Evolutionary conservation across 2,113 vertebrate species (phyloP).

Genomic region (Ramphastos sulfuratus): DNA sequence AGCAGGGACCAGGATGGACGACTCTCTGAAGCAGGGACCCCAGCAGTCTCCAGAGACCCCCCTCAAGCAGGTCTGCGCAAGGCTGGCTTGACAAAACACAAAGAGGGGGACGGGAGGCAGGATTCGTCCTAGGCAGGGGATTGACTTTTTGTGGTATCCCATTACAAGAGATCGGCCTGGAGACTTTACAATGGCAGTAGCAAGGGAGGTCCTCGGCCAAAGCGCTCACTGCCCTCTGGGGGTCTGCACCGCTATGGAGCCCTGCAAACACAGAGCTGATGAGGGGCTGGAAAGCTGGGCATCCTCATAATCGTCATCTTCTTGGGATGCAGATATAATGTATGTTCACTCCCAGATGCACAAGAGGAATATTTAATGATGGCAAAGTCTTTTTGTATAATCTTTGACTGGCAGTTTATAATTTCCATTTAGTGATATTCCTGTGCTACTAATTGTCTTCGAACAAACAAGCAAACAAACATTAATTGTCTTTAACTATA

Average conservation of each 20-base stretch:
- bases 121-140: neutral
- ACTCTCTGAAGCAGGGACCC: neutral
- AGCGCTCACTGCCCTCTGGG: neutral
- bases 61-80: neutral
- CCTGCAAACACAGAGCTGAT: neutral
- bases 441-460: neutral
- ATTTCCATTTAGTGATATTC: neutral
- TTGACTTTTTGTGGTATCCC: neutral
- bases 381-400: neutral
- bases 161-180: neutral
- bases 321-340: neutral
- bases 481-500: neutral
- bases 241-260: neutral
- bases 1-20: fast-evolving
- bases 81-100: neutral
- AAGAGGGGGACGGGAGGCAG: neutral
- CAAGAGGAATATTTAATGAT: slow-evolving; percentile 1
- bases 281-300: neutral
- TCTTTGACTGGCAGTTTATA: neutral
- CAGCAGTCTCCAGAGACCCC: neutral
- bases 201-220: neutral
- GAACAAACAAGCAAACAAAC: neutral
- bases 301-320: neutral
- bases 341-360: neutral
- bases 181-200: neutral